phyloP scores from a whole-genome alignment of 2,888 invertebrate genomes.

The Stenurella melanura region DNA sequence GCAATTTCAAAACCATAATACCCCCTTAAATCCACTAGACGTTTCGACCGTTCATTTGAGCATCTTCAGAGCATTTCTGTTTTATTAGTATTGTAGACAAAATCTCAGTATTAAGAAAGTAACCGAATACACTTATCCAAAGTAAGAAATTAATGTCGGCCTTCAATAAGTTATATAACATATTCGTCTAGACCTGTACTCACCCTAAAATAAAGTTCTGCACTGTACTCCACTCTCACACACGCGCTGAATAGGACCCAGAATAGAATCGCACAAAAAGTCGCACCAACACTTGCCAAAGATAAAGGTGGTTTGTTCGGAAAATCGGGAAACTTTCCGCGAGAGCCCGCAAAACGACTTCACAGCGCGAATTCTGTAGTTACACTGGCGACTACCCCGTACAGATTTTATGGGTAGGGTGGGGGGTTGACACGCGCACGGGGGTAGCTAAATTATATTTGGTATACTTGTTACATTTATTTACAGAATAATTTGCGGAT shows the following conservation, averaged over 20 bases:
- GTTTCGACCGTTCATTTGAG: background rate
- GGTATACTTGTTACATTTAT: constrained; percentile 40
- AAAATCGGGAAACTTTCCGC: constrained; percentile 18
- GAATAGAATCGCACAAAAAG: background rate
- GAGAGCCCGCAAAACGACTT: constrained; percentile 10
- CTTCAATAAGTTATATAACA: background rate
- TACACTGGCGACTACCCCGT: constrained; percentile 23
- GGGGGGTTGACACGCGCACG: constrained; percentile 34
- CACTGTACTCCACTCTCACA: background rate
- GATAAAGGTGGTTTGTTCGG: background rate
- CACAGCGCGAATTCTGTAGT: constrained; percentile 12
- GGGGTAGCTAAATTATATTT: constrained; percentile 14
- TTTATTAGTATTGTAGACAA: too few species aligned
- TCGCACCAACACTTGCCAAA: background rate
- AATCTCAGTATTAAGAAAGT: background rate
- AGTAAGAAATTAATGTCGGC: background rate
- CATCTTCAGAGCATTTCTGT: background rate
- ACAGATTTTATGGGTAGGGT: background rate
- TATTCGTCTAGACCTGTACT: background rate
- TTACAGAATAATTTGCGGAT: constrained; percentile 38
- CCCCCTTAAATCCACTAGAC: background rate
- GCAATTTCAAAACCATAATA: too few species aligned
- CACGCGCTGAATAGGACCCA: background rate
- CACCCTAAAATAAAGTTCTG: background rate
- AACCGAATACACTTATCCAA: background rate